Percentiles rank a stretch among this genome's conserved stretches.
These are phyloP conservation scores for Manacus vitellinus DNA, from an alignment of 2,113 vertebrate genomes.

Conservation along the genomic window DNA sequence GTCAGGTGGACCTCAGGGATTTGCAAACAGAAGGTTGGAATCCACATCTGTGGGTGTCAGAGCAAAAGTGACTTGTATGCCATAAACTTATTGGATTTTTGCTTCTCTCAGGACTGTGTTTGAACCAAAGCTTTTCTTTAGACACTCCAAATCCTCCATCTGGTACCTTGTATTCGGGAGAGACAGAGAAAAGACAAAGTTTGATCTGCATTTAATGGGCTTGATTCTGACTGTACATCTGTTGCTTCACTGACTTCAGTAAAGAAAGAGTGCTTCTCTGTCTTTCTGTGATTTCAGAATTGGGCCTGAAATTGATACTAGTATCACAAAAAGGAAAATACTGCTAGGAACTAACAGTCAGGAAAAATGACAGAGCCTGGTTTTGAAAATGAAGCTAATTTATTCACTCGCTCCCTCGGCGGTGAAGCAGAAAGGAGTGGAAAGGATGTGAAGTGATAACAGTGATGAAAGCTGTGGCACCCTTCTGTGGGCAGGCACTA, in stretches of 20 bases:
- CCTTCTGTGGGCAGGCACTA: not conserved
- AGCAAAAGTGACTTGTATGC: not conserved
- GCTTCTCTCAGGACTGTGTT: not conserved
- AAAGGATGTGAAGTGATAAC: not conserved
- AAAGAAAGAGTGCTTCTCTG: not conserved
- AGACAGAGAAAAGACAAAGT: not conserved
- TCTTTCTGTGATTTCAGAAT: not conserved
- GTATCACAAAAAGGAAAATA: not conserved
- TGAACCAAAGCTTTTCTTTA: not conserved
- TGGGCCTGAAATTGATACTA: not conserved
- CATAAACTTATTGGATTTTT: not conserved
- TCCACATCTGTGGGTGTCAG: not conserved
- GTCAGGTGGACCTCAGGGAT: not conserved
- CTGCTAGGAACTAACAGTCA: not conserved
- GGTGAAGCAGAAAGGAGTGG: not conserved
- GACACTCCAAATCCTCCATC: not conserved
- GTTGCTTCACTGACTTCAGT: not conserved
- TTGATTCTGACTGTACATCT: not conserved
- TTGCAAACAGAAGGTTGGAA: not conserved
- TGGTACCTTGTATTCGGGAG: not conserved
- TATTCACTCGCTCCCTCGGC: not conserved
- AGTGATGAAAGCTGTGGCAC: not conserved
- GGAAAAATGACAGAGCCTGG: not conserved
- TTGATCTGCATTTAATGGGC: not conserved
- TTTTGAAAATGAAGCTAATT: conserved; percentile 8